These are phyloP conservation scores for Nematopogon swammerdamellus DNA, from an alignment of 2,888 invertebrate genomes.

Conservation along the genomic window DNA sequence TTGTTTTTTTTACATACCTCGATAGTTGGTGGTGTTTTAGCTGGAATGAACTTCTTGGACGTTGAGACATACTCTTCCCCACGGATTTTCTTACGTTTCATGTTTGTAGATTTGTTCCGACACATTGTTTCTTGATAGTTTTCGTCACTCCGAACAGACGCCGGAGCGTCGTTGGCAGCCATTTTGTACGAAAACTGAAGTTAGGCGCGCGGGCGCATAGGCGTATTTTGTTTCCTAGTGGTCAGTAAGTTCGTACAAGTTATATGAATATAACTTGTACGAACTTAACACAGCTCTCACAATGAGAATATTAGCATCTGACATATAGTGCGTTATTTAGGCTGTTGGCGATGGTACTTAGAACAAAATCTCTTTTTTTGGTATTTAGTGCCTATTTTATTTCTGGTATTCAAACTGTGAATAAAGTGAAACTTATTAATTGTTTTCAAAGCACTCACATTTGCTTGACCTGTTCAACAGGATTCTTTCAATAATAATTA, in stretches of 20 bases:
- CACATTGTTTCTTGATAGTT: constrained; percentile 1
- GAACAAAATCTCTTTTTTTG: too few species aligned
- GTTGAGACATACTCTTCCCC: neutral
- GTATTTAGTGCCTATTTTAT: too few species aligned
- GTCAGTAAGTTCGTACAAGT: neutral
- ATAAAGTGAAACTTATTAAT: too few species aligned
- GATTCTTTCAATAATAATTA: too few species aligned
- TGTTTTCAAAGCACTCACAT: too few species aligned
- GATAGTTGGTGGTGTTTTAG: neutral
- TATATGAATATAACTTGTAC: too few species aligned
- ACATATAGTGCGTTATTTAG: neutral
- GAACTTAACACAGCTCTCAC: neutral
- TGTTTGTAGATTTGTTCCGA: neutral
- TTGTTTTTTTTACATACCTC: neutral
- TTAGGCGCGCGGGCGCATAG: too few species aligned
- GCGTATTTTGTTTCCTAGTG: neutral
- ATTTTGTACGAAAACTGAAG: neutral
- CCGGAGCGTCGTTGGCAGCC: neutral
- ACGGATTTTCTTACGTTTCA: constrained; percentile 1
- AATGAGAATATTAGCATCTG: neutral
- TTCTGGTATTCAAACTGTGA: too few species aligned
- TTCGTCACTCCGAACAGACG: constrained; percentile 1
- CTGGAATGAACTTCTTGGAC: constrained; percentile 1
- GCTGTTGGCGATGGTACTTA: neutral
- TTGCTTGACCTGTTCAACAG: too few species aligned